These are phyloP conservation scores for Bombyx mandarina DNA, from an alignment of 1,140 invertebrate genomes.

Conservation along the genomic window DNA sequence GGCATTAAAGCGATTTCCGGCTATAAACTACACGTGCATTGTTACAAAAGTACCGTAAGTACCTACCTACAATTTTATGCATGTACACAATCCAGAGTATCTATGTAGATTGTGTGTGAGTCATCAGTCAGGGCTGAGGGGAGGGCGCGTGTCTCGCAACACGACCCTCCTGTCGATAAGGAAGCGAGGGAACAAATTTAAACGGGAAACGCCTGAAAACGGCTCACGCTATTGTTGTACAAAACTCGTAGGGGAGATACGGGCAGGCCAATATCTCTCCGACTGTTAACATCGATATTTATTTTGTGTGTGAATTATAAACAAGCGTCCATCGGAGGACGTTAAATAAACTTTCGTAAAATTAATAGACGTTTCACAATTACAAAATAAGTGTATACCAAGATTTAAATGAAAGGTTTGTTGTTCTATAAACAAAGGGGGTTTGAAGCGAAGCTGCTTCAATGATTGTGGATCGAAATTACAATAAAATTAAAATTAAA, in stretches of 20 bases:
- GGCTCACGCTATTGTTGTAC: slow-evolving; percentile 57
- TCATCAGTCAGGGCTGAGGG: slow-evolving; percentile 36
- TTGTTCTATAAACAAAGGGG: too few relatives aligned
- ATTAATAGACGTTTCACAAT: too few relatives aligned
- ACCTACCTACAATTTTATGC: background rate
- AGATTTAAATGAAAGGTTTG: too few relatives aligned
- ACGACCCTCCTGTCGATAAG: slow-evolving; percentile 46
- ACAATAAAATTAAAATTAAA: too few relatives aligned
- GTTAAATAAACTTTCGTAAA: slow-evolving; percentile 1
- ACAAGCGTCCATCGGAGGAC: slow-evolving; percentile 19
- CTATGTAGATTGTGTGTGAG: slow-evolving; percentile 21
- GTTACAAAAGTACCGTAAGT: background rate
- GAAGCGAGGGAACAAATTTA: slow-evolving; percentile 57
- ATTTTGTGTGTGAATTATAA: slow-evolving; percentile 46
- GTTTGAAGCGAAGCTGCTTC: too few relatives aligned
- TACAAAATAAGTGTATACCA: too few relatives aligned
- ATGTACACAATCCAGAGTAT: background rate
- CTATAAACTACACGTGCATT: background rate
- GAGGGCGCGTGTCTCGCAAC: slow-evolving; percentile 28
- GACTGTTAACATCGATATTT: slow-evolving; percentile 47
- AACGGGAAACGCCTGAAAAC: slow-evolving; percentile 62
- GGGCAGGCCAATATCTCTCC: slow-evolving; percentile 31
- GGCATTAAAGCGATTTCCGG: too few relatives aligned
- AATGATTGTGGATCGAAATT: too few relatives aligned
- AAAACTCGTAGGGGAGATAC: slow-evolving; percentile 46